phyloP scores from a whole-genome alignment of 2,888 invertebrate genomes.

The Sinhomidia bicolor region DNA sequence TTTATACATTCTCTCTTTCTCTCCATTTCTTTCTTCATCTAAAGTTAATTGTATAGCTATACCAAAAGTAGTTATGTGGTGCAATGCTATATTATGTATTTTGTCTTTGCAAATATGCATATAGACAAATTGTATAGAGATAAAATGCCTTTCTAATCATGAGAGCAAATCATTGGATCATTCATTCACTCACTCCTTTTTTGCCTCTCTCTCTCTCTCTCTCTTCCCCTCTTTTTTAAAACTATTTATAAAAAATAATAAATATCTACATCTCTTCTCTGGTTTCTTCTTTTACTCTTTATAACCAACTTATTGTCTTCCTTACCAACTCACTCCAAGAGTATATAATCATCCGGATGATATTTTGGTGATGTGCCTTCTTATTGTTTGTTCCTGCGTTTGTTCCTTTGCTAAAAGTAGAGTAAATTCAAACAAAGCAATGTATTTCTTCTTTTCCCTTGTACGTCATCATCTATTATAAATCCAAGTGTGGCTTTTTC shows the following conservation, averaged over 20 bases:
- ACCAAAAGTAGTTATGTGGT: neutral
- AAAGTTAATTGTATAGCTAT: neutral
- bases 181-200: conserved; percentile 36
- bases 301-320: neutral
- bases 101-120: neutral
- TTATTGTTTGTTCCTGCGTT: neutral
- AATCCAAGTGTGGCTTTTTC: conserved; percentile 16
- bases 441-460: neutral
- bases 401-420: neutral
- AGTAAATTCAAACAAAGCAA: neutral
- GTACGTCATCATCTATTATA: neutral
- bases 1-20: conserved; percentile 30
- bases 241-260: conserved; percentile 37
- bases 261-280: neutral
- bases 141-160: conserved; percentile 74
- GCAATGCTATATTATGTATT: neutral
- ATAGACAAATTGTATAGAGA: conserved; percentile 51
- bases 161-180: conserved; percentile 67
- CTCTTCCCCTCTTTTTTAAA: neutral
- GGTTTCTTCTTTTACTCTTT: neutral
- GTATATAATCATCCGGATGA: too few species aligned
- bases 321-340: neutral
- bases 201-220: neutral
- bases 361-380: conserved; percentile 9
- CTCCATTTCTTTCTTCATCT: conserved; percentile 50